Base-by-base conservation (phyloP, 2,888 invertebrate genomes). In the Calephelis perditalis region DNA sequence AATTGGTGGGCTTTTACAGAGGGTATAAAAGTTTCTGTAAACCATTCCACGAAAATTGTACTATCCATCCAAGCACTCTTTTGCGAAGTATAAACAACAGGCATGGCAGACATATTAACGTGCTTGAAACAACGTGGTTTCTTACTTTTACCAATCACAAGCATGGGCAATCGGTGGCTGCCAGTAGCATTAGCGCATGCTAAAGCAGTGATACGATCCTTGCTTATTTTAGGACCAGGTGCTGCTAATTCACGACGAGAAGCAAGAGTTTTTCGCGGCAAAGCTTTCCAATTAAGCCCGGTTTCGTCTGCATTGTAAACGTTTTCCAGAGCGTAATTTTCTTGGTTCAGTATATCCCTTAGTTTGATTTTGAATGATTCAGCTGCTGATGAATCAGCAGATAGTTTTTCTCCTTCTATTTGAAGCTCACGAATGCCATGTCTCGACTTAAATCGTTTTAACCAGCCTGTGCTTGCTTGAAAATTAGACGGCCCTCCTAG, bases 21-120 rank as follows among this genome's bases (percentile, higher is more conserved):
- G 46, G n/a, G 59, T 63, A 66, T 66, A 64, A 65, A 68, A 64
- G 57, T 62, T 65, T 63, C 62, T 62, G 40, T 59, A 64, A 66
- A 68, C 62, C 63, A 67, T 65, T 66, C 61, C 63, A 68, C 35
- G 64, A 66, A 66, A 68, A 68, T 68, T 65, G 62, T 64, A 63
- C 65, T 65, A 63, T 66, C 62, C 64, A 64, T 65, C 64, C 63
- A 66, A 65, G 26, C 26, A 26, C 26, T 26, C 63, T 65, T 64
- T 65, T 65, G 67, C 46, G 63, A 63, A 63, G 56, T 62, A n/a
- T 65, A 67, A 64, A 64, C 59, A 54, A 63, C 61, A 63, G 62
- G 63, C 63, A 67, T 66, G 44, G 66, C 66, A 63, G 66, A 68
- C 65, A 65, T 65, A 64, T 65, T 64, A 65, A 65, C 63, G 63